Base-by-base conservation (phyloP, 1,140 invertebrate genomes). In the Scaptomyza graminum region DNA sequence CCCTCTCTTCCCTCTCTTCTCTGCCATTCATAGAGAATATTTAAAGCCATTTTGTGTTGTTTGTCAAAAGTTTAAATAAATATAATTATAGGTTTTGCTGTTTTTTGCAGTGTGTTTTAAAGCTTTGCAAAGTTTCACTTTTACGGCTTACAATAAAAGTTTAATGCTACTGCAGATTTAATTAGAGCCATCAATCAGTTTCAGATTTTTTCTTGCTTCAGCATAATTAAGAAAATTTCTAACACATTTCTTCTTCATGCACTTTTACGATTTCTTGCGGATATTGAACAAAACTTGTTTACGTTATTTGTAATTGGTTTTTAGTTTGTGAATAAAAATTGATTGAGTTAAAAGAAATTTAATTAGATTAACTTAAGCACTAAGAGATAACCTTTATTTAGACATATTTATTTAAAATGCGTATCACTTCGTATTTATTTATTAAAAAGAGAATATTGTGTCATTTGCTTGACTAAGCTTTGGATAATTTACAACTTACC, bases 141-240 rank as follows among this genome's bases (percentile, higher is more conserved):
- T 87, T 78, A 78, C 67, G 51, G 82, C 71, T 87, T 74, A 37
- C 63, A 69, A 87, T 87, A 87, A 87, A 87, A 78, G 63, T 81
- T 85, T 87, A 63, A 72, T 81, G 66, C 63, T 49, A 47, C 59
- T 60, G 74, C 55, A 68, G 57, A 87, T 87, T 78, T 87, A 85
- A 87, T 87, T 81, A 85, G 78, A 81, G 78, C 82, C 54, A 87
- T 85, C 81, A 85, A 85, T 85, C 74, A 85, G 74, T 64, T 76
- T 67, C 54, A 41, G 25, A 1, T 18, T 22, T 1, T 78, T 51
- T 63, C 64, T 81, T 59, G 76, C 68, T 66, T 81, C 62, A 34
- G 81, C 61, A 71, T 71, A 62, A 71, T 71, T 71, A 66, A 47
- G 59, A 47, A 63, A 56, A 25, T 47, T 67, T 64, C 55, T 18